Conservation (phyloP, 2,888 invertebrate genomes). For the Eupelmus urozonus region DNA sequence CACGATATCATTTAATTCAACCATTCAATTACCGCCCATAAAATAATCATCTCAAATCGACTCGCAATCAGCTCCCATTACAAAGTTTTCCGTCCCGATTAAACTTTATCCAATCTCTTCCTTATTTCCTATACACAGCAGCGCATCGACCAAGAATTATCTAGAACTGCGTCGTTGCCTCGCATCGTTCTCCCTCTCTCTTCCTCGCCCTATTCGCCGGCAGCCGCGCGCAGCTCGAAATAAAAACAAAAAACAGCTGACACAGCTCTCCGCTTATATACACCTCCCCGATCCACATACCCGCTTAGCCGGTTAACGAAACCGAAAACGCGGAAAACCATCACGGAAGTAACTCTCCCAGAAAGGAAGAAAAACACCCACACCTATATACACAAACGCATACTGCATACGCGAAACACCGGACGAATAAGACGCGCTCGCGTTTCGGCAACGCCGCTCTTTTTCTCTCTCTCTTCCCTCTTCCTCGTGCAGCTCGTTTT, state of each 20-base stretch:
- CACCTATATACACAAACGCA: background rate
- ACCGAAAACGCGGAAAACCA: background rate
- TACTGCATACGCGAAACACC: background rate
- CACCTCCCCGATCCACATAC: too few species aligned
- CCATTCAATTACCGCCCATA: background rate
- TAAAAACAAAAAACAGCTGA: slow-evolving; percentile 56
- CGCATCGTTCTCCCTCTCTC: background rate
- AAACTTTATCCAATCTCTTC: too few species aligned
- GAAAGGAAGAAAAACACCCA: too few species aligned
- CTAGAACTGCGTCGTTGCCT: slow-evolving; percentile 2
- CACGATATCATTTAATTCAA: too few species aligned
- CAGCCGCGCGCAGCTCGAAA: slow-evolving; percentile 25
- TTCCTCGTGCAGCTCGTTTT: too few species aligned
- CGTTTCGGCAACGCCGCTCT: slow-evolving; percentile 30
- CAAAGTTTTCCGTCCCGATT: too few species aligned
- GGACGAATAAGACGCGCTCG: background rate
- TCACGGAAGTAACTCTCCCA: too few species aligned
- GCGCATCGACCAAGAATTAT: background rate
- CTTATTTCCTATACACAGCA: background rate
- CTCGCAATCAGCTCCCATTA: too few species aligned
- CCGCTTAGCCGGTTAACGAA: background rate
- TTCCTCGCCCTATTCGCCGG: slow-evolving; percentile 23
- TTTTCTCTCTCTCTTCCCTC: too few species aligned
- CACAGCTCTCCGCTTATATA: background rate
- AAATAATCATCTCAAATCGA: too few species aligned